Evolutionary conservation across 2,888 invertebrate species (phyloP).

Genomic region (Scaeva pyrastri): DNA sequence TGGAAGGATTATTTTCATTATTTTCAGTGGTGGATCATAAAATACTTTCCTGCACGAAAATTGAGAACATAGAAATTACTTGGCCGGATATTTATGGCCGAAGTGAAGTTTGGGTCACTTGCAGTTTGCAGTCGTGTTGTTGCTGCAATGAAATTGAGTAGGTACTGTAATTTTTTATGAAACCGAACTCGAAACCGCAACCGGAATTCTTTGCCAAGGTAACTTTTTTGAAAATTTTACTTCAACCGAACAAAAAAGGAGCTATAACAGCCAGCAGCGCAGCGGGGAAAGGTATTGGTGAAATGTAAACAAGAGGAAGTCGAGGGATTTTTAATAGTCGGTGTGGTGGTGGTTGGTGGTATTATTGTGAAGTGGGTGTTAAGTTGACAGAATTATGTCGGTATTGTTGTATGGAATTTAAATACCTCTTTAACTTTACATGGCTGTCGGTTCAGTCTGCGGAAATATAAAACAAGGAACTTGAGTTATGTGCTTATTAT

Average conservation of each 20-base stretch:
- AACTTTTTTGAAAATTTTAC: not conserved
- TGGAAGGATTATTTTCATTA: constrained; percentile 70
- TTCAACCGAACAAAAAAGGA: not conserved
- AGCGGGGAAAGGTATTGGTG: not conserved
- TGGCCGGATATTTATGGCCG: constrained; percentile 61
- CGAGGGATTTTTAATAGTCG: constrained; percentile 36
- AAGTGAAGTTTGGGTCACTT: constrained; percentile 67
- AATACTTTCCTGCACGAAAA: constrained; percentile 51
- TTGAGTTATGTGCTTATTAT: constrained; percentile 41
- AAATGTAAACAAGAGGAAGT: not conserved
- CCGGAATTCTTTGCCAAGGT: constrained; percentile 41
- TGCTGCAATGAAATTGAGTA: constrained; percentile 5
- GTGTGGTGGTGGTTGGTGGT: constrained; percentile 45
- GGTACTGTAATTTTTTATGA: not conserved
- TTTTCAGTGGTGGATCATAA: constrained; percentile 67
- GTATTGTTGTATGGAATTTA: constrained; percentile 29
- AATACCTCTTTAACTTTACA: constrained; percentile 13
- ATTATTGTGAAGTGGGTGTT: constrained; percentile 53
- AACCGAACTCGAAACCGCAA: no score
- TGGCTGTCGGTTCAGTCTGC: not conserved
- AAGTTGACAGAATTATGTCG: constrained; percentile 43
- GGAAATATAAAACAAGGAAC: not conserved
- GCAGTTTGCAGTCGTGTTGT: constrained; percentile 34
- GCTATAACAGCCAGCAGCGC: not conserved
- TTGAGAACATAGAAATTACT: constrained; percentile 70